Evolutionary conservation across 2,888 invertebrate species (phyloP).

Genomic region (Caenorhabditis parvicauda): DNA sequence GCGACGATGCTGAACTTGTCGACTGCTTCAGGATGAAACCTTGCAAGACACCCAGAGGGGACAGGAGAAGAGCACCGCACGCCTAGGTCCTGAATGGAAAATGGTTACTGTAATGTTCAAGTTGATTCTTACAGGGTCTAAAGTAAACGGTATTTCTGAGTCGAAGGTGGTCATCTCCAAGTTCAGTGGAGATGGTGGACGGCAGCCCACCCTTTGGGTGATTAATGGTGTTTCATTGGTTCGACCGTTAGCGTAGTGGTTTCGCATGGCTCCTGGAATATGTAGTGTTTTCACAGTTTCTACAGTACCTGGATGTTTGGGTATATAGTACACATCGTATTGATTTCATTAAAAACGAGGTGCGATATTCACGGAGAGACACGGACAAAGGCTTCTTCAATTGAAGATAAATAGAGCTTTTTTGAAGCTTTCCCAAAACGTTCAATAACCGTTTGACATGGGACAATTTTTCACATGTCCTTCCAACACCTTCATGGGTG

Average conservation of each 20-base stretch:
- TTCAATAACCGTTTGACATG: no score
- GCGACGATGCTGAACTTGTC: slow-evolving; percentile 93
- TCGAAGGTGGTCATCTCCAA: slow-evolving; percentile 51
- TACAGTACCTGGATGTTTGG: no score
- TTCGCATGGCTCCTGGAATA: slow-evolving; percentile 18
- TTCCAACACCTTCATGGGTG: no score
- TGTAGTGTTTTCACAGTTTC: no score
- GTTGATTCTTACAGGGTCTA: slow-evolving; percentile 44
- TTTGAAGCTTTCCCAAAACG: no score
- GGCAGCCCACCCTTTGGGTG: slow-evolving; percentile 14
- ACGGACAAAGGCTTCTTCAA: no score
- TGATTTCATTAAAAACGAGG: no score
- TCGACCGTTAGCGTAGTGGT: slow-evolving; percentile 27
- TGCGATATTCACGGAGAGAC: no score
- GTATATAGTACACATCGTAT: no score
- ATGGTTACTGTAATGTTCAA: slow-evolving; percentile 11
- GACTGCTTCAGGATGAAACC: slow-evolving; percentile 68
- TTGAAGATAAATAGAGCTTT: no score
- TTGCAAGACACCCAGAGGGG: slow-evolving; percentile 33
- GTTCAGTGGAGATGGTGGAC: slow-evolving; percentile 38
- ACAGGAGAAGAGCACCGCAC: slow-evolving; percentile 23
- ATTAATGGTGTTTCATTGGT: slow-evolving; percentile 24
- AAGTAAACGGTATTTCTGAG: slow-evolving; percentile 45
- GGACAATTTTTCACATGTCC: no score
- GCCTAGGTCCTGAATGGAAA: background rate